These are phyloP conservation scores for Diceros bicornis DNA, from an alignment of 2,797 vertebrate species.

Conservation along the genomic window DNA sequence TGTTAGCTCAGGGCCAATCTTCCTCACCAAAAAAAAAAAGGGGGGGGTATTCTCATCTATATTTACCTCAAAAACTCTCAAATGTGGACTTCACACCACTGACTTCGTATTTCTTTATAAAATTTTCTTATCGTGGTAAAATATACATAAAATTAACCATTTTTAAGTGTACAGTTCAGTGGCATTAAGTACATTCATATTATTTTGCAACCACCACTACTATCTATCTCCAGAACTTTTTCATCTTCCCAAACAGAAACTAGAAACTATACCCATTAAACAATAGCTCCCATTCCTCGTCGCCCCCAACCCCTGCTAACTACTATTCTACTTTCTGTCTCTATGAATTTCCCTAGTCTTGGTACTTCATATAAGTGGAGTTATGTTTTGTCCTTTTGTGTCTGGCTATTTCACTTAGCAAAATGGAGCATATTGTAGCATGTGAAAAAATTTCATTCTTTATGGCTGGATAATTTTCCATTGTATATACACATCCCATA, in stretches of 20 bases:
- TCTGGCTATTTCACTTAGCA: neutral
- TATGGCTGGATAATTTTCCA: neutral
- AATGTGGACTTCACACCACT: neutral
- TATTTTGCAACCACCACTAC: neutral
- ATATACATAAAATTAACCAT: neutral
- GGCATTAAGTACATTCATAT: neutral
- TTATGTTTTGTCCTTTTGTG: neutral
- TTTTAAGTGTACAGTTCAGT: neutral
- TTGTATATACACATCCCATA: neutral
- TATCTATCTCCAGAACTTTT: neutral
- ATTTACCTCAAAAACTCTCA: neutral
- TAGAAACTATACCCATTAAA: neutral
- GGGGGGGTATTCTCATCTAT: neutral
- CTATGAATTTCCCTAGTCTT: neutral
- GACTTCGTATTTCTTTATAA: neutral
- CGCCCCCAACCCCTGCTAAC: too few species aligned
- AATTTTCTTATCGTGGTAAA: neutral
- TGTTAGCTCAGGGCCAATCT: too few species aligned
- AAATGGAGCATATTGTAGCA: neutral
- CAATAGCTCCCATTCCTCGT: too few species aligned
- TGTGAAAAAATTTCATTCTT: neutral
- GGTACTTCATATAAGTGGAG: neutral
- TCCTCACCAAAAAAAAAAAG: too few species aligned
- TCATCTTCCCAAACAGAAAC: neutral
- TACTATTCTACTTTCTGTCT: too few species aligned